Percentiles rank a stretch among this genome's conserved stretches.
Conservation (phyloP, 2,797 vertebrate genomes). For the Tenualosa thibaudeaui region DNA sequence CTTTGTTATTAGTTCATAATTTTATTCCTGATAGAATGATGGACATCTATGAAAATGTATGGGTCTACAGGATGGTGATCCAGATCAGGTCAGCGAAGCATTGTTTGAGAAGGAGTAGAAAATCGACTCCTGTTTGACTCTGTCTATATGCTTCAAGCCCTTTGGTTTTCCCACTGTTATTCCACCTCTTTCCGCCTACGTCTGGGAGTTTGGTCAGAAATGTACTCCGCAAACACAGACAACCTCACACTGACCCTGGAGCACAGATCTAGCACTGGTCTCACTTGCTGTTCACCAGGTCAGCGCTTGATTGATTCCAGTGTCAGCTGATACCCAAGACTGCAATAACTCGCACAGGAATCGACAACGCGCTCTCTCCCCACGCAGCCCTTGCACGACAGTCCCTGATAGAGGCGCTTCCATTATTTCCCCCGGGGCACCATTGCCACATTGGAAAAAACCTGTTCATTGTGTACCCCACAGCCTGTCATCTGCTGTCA, state of each 20-base stretch:
- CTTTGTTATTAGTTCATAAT: too few relatives aligned
- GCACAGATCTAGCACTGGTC: background rate
- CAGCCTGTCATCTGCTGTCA: background rate
- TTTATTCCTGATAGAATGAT: too few relatives aligned
- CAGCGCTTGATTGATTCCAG: background rate
- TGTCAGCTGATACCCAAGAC: background rate
- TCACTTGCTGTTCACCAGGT: background rate
- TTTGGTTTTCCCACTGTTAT: too few relatives aligned
- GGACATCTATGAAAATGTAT: background rate
- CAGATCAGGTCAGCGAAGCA: background rate
- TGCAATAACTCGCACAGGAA: background rate
- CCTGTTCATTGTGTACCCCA: background rate
- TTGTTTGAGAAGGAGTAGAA: background rate
- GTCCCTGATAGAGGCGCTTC: background rate
- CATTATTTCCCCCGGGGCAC: background rate
- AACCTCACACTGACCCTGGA: background rate
- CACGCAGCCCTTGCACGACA: background rate
- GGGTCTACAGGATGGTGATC: background rate
- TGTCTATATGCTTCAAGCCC: too few relatives aligned
- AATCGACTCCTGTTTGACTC: too few relatives aligned
- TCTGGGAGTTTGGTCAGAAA: background rate
- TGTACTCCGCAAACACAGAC: background rate
- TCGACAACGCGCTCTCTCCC: background rate
- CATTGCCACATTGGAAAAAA: slow-evolving; percentile 4
- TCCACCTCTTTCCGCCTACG: background rate